Evolutionary conservation across 2,888 invertebrate species (phyloP).

Genomic region (Drosophila nr. perissopoda): DNA sequence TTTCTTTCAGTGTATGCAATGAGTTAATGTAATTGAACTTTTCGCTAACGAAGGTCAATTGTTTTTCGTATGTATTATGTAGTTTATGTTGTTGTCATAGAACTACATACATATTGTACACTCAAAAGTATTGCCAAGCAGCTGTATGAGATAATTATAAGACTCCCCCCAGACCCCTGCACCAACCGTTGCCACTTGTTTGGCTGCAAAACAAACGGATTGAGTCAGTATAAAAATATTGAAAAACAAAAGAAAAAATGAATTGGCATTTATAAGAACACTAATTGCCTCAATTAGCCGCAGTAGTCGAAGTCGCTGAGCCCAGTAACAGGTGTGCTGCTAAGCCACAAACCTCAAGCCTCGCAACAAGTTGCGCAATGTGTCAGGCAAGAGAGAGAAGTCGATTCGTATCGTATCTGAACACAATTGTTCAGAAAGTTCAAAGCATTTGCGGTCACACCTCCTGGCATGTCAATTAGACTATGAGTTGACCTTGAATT

Average conservation of each 20-base stretch:
- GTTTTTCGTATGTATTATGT: conserved; percentile 53
- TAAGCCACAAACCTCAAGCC: conserved; percentile 2
- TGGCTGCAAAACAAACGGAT: conserved; percentile 44
- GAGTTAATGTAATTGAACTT: conserved; percentile 70
- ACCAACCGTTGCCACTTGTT: conserved; percentile 4
- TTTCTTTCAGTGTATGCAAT: conserved; percentile 38
- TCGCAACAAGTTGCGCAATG: conserved; percentile 63
- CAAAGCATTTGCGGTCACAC: conserved; percentile 69
- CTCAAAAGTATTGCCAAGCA: conserved; percentile 20
- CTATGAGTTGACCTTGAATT: conserved; percentile 58
- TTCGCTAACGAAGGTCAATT: conserved; percentile 71
- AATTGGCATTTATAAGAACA: conserved; percentile 63
- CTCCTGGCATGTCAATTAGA: conserved; percentile 69
- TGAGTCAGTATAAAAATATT: conserved; percentile 46
- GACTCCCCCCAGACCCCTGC: neutral
- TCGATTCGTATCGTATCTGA: conserved; percentile 23
- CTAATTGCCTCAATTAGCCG: conserved; percentile 73
- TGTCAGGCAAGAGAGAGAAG: conserved; percentile 23
- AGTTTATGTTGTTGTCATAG: conserved; percentile 35
- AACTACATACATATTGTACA: conserved; percentile 6
- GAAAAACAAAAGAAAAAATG: conserved; percentile 41
- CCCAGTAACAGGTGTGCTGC: conserved; percentile 61
- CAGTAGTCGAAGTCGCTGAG: conserved; percentile 10
- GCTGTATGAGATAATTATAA: conserved; percentile 59
- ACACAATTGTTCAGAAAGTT: conserved; percentile 61